Percentiles rank a stretch among this genome's conserved stretches.
Conservation (phyloP, 2,113 vertebrate species). For the Stercorarius parasiticus region DNA sequence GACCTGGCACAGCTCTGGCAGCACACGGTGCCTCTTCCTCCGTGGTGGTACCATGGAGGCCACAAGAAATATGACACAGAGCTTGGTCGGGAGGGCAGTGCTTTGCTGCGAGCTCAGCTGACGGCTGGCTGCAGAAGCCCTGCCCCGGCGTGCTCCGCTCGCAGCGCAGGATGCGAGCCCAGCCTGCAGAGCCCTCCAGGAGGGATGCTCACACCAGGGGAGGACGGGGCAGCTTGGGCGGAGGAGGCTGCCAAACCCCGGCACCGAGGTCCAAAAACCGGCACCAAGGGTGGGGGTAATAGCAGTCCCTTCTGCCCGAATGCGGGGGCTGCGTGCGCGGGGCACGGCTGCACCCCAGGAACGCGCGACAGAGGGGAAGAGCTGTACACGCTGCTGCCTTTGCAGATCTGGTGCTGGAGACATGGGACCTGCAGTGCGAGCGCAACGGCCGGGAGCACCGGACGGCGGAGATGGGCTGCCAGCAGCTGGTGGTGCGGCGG, state of each 20-base stretch:
- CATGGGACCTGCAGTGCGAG: conserved; percentile 80
- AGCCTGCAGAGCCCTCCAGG: background rate
- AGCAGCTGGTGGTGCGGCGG: conserved; percentile 84
- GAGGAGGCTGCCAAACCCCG: background rate
- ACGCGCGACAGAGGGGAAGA: too few species aligned
- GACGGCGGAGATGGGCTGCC: conserved; percentile 76
- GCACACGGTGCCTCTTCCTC: background rate
- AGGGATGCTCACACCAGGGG: background rate
- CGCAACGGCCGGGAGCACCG: conserved; percentile 84
- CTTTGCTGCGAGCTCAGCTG: accelerated
- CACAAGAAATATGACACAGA: accelerated
- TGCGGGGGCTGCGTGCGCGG: accelerated
- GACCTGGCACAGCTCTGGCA: background rate
- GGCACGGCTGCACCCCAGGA: accelerated
- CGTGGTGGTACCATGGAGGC: accelerated
- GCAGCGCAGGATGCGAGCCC: accelerated
- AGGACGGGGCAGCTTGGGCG: background rate
- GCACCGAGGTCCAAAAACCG: background rate
- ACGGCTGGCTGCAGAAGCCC: background rate
- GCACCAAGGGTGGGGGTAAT: accelerated
- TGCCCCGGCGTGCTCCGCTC: background rate
- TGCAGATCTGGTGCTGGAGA: conserved; percentile 81
- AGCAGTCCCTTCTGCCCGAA: background rate
- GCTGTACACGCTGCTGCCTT: background rate
- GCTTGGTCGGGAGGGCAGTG: accelerated